Percentiles rank a stretch among this genome's conserved stretches.
Evolutionary conservation across 2,888 invertebrate species (phyloP).

Genomic region (Micropterix aruncella): DNA sequence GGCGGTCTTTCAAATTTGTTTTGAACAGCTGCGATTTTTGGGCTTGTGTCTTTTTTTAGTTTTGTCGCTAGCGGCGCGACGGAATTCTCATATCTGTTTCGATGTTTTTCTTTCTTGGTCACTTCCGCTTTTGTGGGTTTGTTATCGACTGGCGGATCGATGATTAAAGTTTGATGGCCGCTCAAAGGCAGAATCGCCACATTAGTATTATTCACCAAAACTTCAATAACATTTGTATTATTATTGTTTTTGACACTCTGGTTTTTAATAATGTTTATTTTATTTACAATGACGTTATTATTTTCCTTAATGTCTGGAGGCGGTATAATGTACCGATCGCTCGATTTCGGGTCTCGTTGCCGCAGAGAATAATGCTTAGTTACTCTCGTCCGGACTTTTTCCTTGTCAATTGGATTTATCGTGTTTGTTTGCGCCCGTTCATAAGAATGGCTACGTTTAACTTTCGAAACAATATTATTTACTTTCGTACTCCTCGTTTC

Average conservation of each 20-base stretch:
- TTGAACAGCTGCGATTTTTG: constrained; percentile 23
- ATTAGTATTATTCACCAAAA: constrained; percentile 14
- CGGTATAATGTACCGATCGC: background rate
- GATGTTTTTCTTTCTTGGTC: constrained; percentile 4
- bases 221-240: background rate
- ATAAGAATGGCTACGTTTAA: background rate
- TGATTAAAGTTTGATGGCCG: constrained; percentile 38
- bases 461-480: background rate
- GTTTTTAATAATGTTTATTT: too few species aligned
- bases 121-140: constrained; percentile 13
- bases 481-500: too few species aligned
- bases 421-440: background rate
- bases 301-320: background rate
- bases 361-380: constrained; percentile 36
- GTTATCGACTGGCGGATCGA: constrained; percentile 29
- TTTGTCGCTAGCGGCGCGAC: constrained; percentile 23
- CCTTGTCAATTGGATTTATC: background rate
- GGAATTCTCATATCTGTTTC: constrained; percentile 2
- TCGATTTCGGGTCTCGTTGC: constrained; percentile 27
- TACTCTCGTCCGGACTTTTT: constrained; percentile 14
- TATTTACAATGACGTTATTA: background rate
- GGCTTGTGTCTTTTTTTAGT: constrained; percentile 26
- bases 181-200: constrained; percentile 34
- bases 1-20: constrained; percentile 29
- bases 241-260: background rate